Conservation (phyloP, 1,140 invertebrate genomes). For the Drosophila saltans region DNA sequence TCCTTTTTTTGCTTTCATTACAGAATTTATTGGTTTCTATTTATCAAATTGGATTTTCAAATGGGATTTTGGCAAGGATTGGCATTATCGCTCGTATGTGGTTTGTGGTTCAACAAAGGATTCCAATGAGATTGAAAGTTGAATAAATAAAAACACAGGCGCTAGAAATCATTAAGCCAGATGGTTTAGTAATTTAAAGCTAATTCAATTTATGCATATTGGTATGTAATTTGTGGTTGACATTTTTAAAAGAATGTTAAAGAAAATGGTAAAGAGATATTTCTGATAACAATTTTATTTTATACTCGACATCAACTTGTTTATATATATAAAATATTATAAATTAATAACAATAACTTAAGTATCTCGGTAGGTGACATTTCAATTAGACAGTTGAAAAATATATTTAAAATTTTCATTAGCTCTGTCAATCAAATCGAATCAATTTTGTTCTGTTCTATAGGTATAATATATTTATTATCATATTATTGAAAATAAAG, state of each 20-base stretch:
- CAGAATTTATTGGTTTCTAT: constrained; percentile 74
- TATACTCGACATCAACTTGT: too few species aligned
- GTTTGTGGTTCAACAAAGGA: constrained; percentile 45
- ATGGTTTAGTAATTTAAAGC: constrained; percentile 31
- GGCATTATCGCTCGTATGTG: constrained; percentile 14
- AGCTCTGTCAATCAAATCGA: too few species aligned
- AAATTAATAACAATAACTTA: too few species aligned
- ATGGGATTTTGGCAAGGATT: constrained; percentile 39
- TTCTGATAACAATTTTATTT: too few species aligned
- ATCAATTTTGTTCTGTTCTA: too few species aligned
- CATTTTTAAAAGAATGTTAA: background rate
- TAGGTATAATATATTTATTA: too few species aligned
- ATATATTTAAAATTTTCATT: too few species aligned
- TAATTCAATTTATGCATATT: constrained; percentile 48
- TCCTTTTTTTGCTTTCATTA: constrained; percentile 23
- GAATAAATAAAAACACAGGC: constrained; percentile 28
- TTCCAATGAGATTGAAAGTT: constrained; percentile 46
- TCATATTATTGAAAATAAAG: too few species aligned
- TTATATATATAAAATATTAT: too few species aligned
- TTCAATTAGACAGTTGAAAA: too few species aligned
- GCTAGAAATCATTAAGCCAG: constrained; percentile 36
- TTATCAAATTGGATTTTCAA: constrained; percentile 77
- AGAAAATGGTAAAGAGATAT: too few species aligned
- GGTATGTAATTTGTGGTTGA: background rate
- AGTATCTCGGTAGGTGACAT: too few species aligned